phyloP scores from a whole-genome alignment of 2,797 vertebrate species.

The Aeoliscus strigatus region DNA sequence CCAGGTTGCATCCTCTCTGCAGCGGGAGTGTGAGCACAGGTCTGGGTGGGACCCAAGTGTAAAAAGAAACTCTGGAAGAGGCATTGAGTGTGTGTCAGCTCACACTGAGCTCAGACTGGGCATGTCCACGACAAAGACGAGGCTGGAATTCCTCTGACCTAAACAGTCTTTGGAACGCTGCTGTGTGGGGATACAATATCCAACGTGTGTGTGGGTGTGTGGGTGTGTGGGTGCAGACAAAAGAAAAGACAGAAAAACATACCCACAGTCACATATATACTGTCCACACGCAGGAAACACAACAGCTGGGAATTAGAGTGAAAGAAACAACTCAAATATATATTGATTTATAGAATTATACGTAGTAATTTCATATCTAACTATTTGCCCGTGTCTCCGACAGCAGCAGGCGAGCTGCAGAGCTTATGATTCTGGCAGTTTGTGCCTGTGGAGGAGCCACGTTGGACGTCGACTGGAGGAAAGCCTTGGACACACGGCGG shows the following conservation, averaged over 20 bases:
- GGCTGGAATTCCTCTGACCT: slow-evolving; percentile 49
- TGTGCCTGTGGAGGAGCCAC: slow-evolving; percentile 21
- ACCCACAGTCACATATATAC: not conserved
- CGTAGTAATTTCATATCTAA: slow-evolving; percentile 49
- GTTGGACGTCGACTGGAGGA: slow-evolving; percentile 20
- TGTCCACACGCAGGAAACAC: slow-evolving; percentile 35
- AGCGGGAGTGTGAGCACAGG: no score
- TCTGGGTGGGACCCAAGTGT: no score
- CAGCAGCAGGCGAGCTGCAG: slow-evolving; percentile 62
- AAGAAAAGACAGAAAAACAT: slow-evolving; percentile 37
- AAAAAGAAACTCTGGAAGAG: slow-evolving; percentile 76
- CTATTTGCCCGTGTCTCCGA: slow-evolving; percentile 57
- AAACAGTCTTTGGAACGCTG: slow-evolving; percentile 67
- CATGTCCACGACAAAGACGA: slow-evolving; percentile 33
- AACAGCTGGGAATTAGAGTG: slow-evolving; percentile 42
- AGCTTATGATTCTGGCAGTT: slow-evolving; percentile 61
- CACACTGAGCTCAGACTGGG: no score
- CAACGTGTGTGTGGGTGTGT: slow-evolving; percentile 6
- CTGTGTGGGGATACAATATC: slow-evolving; percentile 54
- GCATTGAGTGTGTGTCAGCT: slow-evolving; percentile 23
- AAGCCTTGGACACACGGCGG: slow-evolving; percentile 6
- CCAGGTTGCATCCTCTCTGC: no score
- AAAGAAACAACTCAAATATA: slow-evolving; percentile 55
- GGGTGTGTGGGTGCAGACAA: not conserved
- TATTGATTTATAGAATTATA: no score